Conservation (phyloP, 30 jellyfish, hydroid and myxozoan species). For the Chironex yamaguchii region DNA sequence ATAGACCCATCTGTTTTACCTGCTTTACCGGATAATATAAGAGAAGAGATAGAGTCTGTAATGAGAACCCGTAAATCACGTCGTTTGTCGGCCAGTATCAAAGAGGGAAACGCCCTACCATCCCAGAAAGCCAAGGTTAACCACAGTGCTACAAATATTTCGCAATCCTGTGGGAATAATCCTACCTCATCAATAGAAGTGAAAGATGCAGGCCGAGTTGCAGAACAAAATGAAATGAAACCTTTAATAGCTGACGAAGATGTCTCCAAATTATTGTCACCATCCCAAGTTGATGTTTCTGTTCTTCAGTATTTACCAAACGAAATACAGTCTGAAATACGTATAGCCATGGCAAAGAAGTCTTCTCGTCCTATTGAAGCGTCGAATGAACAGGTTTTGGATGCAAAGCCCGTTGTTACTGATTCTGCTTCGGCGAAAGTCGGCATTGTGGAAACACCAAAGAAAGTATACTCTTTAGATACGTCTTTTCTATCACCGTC, state of each 20-base stretch:
- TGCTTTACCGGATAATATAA: slow-evolving; percentile 30
- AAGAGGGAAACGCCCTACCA: too few relatives aligned
- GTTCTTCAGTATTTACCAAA: slow-evolving; percentile 75
- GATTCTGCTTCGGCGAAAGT: not conserved
- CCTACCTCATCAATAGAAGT: not conserved
- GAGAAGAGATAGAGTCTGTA: not conserved
- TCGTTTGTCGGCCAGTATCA: too few relatives aligned
- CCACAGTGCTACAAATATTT: too few relatives aligned
- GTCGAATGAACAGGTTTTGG: slow-evolving; percentile 30
- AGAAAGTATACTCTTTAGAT: not conserved
- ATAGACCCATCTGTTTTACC: slow-evolving; percentile 16
- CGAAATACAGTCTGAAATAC: slow-evolving; percentile 54
- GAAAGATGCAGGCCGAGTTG: not conserved
- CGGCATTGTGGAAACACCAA: not conserved
- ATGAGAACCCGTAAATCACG: not conserved
- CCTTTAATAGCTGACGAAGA: not conserved
- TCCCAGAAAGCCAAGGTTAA: too few relatives aligned
- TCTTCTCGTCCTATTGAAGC: slow-evolving; percentile 29
- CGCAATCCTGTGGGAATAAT: too few relatives aligned
- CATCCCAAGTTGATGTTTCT: slow-evolving; percentile 76
- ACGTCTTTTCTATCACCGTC: slow-evolving; percentile 37
- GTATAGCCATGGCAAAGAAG: not conserved
- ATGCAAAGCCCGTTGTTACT: not conserved
- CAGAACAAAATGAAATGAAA: not conserved
- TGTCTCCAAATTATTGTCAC: slow-evolving; percentile 60